Percentiles rank a stretch among this genome's conserved stretches.
phyloP scores from a whole-genome alignment of 2,888 invertebrate genomes.

The Cryptosula pallasiana region DNA sequence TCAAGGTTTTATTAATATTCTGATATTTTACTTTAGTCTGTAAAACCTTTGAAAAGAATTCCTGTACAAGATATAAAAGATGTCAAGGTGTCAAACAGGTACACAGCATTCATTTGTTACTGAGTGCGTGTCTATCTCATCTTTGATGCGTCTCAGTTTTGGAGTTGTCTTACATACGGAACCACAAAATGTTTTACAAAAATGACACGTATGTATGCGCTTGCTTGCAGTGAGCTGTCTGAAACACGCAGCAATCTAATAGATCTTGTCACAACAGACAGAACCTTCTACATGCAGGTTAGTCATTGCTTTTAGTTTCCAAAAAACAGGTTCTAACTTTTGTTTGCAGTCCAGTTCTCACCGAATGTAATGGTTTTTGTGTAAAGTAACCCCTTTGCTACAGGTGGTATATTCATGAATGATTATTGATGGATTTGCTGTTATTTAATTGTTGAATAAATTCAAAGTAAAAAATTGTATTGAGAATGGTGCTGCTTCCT shows the following conservation, averaged over 20 bases:
- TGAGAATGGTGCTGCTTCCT: too few species aligned
- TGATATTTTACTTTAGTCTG: neutral
- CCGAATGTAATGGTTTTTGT: too few species aligned
- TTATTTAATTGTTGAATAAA: too few species aligned
- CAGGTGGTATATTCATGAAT: too few species aligned
- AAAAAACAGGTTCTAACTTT: too few species aligned
- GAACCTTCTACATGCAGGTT: constrained; percentile 19
- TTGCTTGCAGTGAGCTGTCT: neutral
- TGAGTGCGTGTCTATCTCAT: neutral
- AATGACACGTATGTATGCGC: neutral
- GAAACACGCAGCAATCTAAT: neutral
- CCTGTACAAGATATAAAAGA: neutral
- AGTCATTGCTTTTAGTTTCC: too few species aligned
- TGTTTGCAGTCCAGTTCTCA: too few species aligned
- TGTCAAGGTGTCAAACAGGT: constrained; percentile 10
- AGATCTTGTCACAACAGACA: neutral
- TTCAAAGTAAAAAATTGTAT: too few species aligned
- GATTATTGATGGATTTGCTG: too few species aligned
- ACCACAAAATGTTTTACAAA: neutral
- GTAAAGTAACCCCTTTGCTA: too few species aligned
- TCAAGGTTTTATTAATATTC: too few species aligned
- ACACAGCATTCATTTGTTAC: neutral
- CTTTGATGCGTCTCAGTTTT: neutral
- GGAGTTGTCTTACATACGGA: neutral
- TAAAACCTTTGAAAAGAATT: neutral